These are phyloP conservation scores for Nesoenas mayeri DNA, from an alignment of 2,113 vertebrate species.

Conservation along the genomic window DNA sequence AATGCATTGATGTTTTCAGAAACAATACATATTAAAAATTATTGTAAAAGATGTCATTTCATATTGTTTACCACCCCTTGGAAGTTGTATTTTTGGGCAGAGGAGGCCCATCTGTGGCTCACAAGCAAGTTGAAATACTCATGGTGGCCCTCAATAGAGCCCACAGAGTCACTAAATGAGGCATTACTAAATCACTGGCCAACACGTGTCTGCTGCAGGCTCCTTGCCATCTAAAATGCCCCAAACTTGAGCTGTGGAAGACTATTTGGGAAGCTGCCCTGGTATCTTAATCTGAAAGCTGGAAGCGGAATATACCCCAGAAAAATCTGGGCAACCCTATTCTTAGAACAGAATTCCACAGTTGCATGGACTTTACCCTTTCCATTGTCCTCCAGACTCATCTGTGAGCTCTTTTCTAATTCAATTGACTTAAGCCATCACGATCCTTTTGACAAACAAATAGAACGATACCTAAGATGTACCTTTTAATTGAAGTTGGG, in stretches of 20 bases:
- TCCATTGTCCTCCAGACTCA: not conserved
- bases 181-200: not conserved
- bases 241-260: not conserved
- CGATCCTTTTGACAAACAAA: not conserved
- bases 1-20: not conserved
- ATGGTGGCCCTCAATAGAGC: not conserved
- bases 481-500: not conserved
- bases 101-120: not conserved
- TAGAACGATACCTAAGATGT: not conserved
- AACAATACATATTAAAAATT: not conserved
- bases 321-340: not conserved
- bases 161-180: not conserved
- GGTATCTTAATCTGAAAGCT: not conserved
- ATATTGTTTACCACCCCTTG: not conserved
- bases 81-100: not conserved
- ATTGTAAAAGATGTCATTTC: not conserved
- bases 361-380: not conserved
- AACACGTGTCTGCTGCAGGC: not conserved
- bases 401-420: conserved; percentile 15
- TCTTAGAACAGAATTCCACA: not conserved
- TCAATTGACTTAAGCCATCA: not conserved
- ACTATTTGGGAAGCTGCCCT: not conserved
- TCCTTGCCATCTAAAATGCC: not conserved
- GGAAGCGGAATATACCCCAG: not conserved
- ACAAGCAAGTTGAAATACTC: not conserved